phyloP scores from a whole-genome alignment of 2,797 vertebrate species.

The Malacoraja senta region DNA sequence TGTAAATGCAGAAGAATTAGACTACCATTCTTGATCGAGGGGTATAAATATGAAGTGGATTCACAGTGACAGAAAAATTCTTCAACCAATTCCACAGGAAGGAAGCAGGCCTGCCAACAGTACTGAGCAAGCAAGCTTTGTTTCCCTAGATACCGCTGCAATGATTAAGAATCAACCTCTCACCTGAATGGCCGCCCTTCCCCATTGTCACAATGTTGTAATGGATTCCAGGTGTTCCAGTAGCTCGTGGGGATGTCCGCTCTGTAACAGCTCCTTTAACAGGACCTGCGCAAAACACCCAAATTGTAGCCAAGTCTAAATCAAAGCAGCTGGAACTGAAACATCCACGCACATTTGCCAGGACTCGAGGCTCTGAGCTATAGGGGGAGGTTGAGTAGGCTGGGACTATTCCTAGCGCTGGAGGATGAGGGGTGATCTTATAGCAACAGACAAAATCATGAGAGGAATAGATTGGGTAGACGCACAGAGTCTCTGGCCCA shows the following conservation, averaged over 20 bases:
- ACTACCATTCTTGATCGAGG: not conserved
- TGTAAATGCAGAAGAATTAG: not conserved
- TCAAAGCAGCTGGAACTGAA: not conserved
- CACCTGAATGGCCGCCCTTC: not conserved
- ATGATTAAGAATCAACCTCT: not conserved
- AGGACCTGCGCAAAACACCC: not conserved
- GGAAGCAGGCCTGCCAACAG: not conserved
- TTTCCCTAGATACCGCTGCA: not conserved
- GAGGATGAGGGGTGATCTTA: too few relatives aligned
- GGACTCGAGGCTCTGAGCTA: too few relatives aligned
- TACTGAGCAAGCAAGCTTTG: not conserved
- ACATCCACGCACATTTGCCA: not conserved
- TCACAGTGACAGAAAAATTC: not conserved
- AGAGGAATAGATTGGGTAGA: too few relatives aligned
- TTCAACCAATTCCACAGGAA: not conserved
- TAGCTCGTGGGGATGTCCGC: not conserved
- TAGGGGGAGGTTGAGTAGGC: too few relatives aligned
- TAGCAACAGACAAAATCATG: too few relatives aligned
- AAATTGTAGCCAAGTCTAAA: not conserved
- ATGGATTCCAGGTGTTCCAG: not conserved
- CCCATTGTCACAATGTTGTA: not conserved
- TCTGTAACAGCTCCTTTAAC: not conserved
- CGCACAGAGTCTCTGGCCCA: too few relatives aligned
- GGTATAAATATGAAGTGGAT: not conserved
- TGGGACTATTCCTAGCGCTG: too few relatives aligned